Evolutionary conservation across 2,888 invertebrate species (phyloP).

Genomic region (Asteroscopus sphinx): DNA sequence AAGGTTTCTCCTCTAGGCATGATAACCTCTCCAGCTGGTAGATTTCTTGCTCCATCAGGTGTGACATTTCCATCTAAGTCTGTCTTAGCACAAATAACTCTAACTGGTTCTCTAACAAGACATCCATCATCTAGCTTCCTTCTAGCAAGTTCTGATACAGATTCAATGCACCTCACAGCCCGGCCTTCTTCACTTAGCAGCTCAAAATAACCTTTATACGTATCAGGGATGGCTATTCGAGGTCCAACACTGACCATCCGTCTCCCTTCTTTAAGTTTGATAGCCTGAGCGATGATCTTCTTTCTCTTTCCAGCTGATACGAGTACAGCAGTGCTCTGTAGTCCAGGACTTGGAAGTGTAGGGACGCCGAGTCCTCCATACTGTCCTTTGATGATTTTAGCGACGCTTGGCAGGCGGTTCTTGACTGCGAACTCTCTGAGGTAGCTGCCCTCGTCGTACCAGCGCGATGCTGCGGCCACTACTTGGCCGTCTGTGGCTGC

Average conservation of each 20-base stretch:
- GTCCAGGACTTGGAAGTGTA: slow-evolving; percentile 95
- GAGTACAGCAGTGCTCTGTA: slow-evolving; percentile 96
- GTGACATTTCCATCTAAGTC: slow-evolving; percentile 91
- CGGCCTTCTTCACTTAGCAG: slow-evolving; percentile 98
- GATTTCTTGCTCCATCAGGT: slow-evolving; percentile 92
- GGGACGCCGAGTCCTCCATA: slow-evolving; percentile 97
- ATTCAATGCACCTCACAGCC: slow-evolving; percentile 96
- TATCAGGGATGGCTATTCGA: slow-evolving; percentile 96
- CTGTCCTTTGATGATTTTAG: slow-evolving; percentile 98
- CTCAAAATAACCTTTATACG: slow-evolving; percentile 98
- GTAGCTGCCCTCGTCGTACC: slow-evolving; percentile 93
- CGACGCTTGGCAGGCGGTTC: slow-evolving; percentile 94
- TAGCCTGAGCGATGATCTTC: slow-evolving; percentile 96
- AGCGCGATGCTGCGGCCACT: slow-evolving; percentile 95
- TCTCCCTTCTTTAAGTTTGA: slow-evolving; percentile 96
- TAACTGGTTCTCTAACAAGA: slow-evolving; percentile 94
- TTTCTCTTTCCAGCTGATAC: slow-evolving; percentile 96
- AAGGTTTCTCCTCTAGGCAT: slow-evolving; percentile 93
- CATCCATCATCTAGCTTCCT: slow-evolving; percentile 93
- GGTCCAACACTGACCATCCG: slow-evolving; percentile 95
- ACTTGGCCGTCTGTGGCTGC: slow-evolving; percentile 97
- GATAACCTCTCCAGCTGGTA: slow-evolving; percentile 95
- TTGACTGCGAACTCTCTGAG: slow-evolving; percentile 93
- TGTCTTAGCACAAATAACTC: slow-evolving; percentile 91
- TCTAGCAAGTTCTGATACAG: slow-evolving; percentile 95